Percentiles rank a stretch among this genome's conserved stretches.
Evolutionary conservation across 1,140 invertebrate species (phyloP).

Genomic region (Hycleus phaleratus): DNA sequence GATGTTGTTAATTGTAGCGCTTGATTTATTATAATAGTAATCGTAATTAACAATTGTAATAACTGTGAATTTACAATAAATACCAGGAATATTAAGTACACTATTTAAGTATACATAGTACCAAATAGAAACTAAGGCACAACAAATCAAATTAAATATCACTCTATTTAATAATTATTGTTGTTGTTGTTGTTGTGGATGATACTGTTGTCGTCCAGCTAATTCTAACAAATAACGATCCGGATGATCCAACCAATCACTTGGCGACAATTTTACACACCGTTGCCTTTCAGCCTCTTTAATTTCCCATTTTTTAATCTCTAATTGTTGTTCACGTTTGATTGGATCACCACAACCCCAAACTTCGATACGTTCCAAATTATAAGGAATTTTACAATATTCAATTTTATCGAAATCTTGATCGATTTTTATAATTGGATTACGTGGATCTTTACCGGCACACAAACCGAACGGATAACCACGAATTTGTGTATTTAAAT

Average conservation of each 20-base stretch:
- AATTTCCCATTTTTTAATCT: conserved; percentile 86
- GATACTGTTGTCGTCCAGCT: conserved; percentile 68
- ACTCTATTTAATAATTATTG: background rate
- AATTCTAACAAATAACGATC: conserved; percentile 80
- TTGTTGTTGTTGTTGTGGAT: conserved; percentile 35
- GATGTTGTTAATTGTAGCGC: no score
- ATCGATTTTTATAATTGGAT: conserved; percentile 64
- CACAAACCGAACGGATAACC: conserved; percentile 79
- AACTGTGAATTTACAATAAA: no score
- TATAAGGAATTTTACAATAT: conserved; percentile 56
- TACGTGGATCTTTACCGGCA: conserved; percentile 68
- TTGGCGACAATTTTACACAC: conserved; percentile 69
- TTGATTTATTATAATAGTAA: no score
- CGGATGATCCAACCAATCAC: conserved; percentile 87
- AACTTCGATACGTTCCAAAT: conserved; percentile 60
- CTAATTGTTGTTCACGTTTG: conserved; percentile 69
- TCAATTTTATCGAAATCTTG: conserved; percentile 61
- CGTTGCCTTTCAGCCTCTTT: conserved; percentile 76
- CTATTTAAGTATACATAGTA: no score
- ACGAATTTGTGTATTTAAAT: conserved; percentile 73
- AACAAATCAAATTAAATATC: no score
- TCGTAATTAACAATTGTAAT: no score
- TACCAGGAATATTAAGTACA: no score
- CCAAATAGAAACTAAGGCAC: no score
- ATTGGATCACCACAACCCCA: conserved; percentile 75